These are phyloP conservation scores for Dendrocincla fuliginosa DNA, from an alignment of 2,797 vertebrate species.

Conservation along the genomic window DNA sequence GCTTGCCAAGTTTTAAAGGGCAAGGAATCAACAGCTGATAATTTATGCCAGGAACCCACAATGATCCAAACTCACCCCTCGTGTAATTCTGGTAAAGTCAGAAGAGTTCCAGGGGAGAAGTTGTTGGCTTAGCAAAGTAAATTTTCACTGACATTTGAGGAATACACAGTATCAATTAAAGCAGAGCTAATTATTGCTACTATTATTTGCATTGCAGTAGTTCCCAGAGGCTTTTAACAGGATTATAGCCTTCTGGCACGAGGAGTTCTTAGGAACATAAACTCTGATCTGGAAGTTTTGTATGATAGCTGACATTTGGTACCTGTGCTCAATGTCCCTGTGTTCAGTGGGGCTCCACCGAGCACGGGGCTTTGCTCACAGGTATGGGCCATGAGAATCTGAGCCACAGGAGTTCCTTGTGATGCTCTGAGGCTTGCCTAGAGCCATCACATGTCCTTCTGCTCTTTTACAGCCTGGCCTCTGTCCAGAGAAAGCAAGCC, in stretches of 20 bases:
- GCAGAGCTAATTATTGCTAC: conserved; percentile 67
- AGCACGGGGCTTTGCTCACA: background rate
- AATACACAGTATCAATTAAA: conserved; percentile 69
- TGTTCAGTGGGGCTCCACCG: background rate
- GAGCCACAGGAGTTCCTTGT: background rate
- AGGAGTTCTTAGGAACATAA: background rate
- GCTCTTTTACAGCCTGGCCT: background rate
- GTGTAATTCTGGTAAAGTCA: conserved; percentile 63
- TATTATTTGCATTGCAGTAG: conserved; percentile 65
- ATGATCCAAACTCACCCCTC: conserved; percentile 56
- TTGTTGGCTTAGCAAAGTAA: conserved; percentile 58
- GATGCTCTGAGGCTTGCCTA: background rate
- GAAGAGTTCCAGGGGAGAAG: conserved; percentile 54
- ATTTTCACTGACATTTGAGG: conserved; percentile 65
- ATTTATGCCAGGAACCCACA: conserved; percentile 60
- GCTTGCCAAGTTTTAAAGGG: conserved; percentile 66
- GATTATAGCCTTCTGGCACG: conserved; percentile 35
- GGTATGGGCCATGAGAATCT: background rate
- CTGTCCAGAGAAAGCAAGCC: background rate
- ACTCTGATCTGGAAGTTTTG: background rate
- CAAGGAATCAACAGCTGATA: conserved; percentile 60
- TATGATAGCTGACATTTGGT: background rate
- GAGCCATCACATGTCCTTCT: background rate
- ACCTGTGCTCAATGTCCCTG: background rate
- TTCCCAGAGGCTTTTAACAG: conserved; percentile 39